These are phyloP conservation scores for Xanthorhoe spadicearia DNA, from an alignment of 2,888 invertebrate species.

Conservation along the genomic window DNA sequence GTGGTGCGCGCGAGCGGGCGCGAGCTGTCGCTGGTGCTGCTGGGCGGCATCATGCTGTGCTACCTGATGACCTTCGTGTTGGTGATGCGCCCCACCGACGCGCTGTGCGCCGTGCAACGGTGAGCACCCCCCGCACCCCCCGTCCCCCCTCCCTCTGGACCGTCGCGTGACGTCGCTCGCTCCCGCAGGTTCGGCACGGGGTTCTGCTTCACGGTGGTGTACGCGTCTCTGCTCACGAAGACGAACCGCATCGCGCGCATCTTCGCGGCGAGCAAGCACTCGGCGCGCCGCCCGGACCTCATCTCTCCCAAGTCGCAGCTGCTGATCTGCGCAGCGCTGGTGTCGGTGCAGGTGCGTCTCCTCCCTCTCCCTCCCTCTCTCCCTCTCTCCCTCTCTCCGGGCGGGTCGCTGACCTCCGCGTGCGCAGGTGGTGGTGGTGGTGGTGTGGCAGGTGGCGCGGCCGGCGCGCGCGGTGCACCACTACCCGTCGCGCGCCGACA, in stretches of 20 bases:
- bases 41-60: constrained; percentile 95
- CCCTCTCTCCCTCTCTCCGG: too few species aligned
- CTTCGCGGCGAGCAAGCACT: constrained; percentile 96
- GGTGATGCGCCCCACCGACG: constrained; percentile 92
- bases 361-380: not conserved
- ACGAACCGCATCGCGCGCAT: constrained; percentile 98
- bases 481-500: constrained; percentile 94
- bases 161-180: not conserved
- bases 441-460: constrained; percentile 95
- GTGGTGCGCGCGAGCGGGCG: constrained; percentile 97
- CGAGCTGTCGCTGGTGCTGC: constrained; percentile 94
- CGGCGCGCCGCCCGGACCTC: constrained; percentile 96
- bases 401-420: not conserved
- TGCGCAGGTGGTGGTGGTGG: constrained; percentile 90
- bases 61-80: constrained; percentile 96
- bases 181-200: constrained; percentile 90
- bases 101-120: constrained; percentile 95
- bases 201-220: constrained; percentile 98
- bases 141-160: not conserved
- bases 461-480: constrained; percentile 96
- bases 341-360: constrained; percentile 91
- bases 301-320: constrained; percentile 96
- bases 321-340: constrained; percentile 93
- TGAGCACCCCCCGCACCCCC: constrained; percentile 58
- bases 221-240: constrained; percentile 97